Conservation (phyloP, 2,888 invertebrate species). For the Polia nebulosa region DNA sequence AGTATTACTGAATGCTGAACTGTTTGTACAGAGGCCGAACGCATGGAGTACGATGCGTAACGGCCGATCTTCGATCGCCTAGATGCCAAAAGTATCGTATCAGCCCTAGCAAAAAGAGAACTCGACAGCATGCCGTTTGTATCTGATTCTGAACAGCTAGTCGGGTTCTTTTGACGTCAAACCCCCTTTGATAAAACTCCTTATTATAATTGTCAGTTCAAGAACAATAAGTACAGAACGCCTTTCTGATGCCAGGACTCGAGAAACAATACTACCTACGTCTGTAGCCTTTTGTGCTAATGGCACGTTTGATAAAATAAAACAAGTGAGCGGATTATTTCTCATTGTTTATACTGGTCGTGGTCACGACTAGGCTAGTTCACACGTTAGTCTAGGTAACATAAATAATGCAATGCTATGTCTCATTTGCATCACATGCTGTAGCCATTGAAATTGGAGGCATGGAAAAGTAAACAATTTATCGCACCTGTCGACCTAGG, state of each 20-base stretch:
- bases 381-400: slow-evolving; percentile 59
- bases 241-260: slow-evolving; percentile 9
- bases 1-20: not conserved
- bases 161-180: slow-evolving; percentile 3
- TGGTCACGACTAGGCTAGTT: slow-evolving; percentile 65
- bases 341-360: slow-evolving; percentile 50
- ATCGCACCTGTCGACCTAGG: slow-evolving; percentile 48
- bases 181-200: slow-evolving; percentile 25
- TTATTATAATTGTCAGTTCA: slow-evolving; percentile 31
- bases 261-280: slow-evolving; percentile 33
- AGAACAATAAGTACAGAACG: slow-evolving; percentile 36
- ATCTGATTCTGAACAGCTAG: slow-evolving; percentile 8
- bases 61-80: no score
- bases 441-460: slow-evolving; percentile 43
- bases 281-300: slow-evolving; percentile 26
- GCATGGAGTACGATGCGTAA: no score
- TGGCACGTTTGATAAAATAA: slow-evolving; percentile 59
- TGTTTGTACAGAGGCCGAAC: not conserved
- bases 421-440: slow-evolving; percentile 52
- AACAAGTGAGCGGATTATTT: slow-evolving; percentile 42
- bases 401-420: slow-evolving; percentile 59
- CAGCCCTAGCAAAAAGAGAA: not conserved
- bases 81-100: not conserved
- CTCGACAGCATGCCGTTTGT: slow-evolving; percentile 4
- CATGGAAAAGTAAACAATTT: slow-evolving; percentile 53